Evolutionary conservation across 1,140 invertebrate genomes (phyloP), one percentile per base, ranked within the genome.

Genomic region (Microplitis mediator): DNA sequence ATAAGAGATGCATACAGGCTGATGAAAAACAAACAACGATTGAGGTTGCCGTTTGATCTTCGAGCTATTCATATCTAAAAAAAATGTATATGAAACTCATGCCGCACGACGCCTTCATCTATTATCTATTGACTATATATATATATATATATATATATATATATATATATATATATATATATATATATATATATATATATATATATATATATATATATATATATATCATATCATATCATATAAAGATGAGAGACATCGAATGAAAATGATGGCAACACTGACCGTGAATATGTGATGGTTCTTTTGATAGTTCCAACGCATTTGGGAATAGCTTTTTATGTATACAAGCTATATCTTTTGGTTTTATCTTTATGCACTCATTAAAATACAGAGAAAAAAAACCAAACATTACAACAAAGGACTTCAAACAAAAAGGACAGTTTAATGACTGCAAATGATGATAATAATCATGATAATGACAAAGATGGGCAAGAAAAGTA

Each of bases 41-140:
- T 86, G 85, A 86, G 85, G 80, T 86, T 87, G 84, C 86, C 84
- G 85, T 87, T 87, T 87, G 86, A 87, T 87, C 86, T 86, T 86
- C 81, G 86, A 81, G 81, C 79, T 82, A 86, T 86, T 86, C 84
- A 86, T 80, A 81, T 77, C 39, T 11, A 45, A 6, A 45, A 45
- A 45, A 45, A 45, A 45, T 5, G 3, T 45, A 45, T 45, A 6
- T 11, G 39, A 2, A 82, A 81, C 78, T 82, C 79, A 78, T 80
- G 79, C 79, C 74, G 23, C 31, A 51, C 69, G 68, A 71, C 68
- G 45, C 54, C 56, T 74, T 54, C 45, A n/a, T 50, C 52, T 78
- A 82, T 81, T 82, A 82, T 82, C 82, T 82, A 81, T 82, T 82
- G 80, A 79, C 80, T 79, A 75, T 75, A 74, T 76, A 81, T 81